A percentile compares a stretch with the other conserved stretches of the same genome.
These are phyloP conservation scores for Magallana angulata DNA, from an alignment of 1,140 invertebrate genomes.

Conservation along the genomic window DNA sequence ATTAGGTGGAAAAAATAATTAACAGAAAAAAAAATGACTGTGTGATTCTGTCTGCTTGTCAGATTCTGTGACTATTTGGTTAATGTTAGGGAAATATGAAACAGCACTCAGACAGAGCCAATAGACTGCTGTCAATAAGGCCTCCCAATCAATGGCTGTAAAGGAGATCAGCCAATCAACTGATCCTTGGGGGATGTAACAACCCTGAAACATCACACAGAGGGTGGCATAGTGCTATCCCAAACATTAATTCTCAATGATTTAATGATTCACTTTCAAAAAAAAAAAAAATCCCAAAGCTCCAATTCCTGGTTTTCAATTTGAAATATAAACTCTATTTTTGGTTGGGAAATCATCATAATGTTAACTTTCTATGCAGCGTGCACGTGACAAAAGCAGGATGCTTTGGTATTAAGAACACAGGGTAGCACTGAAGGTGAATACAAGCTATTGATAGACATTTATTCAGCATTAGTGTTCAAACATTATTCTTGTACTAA, in stretches of 20 bases:
- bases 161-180: neutral
- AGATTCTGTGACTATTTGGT: neutral
- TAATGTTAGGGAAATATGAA: neutral
- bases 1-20: neutral
- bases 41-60: neutral
- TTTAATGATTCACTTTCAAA: neutral
- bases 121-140: conserved; percentile 6
- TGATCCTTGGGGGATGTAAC: conserved; percentile 15
- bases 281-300: neutral
- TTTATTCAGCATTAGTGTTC: neutral
- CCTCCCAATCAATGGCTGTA: neutral
- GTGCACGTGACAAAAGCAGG: neutral
- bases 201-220: neutral
- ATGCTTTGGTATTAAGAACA: neutral
- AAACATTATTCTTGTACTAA: neutral
- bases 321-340: conserved; percentile 9
- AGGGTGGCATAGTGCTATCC: neutral
- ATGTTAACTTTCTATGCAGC: neutral
- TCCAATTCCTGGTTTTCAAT: neutral
- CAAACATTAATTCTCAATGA: neutral
- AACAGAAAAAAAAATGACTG: conserved; percentile 22
- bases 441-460: neutral
- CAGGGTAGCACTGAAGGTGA: neutral
- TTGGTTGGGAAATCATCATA: neutral
- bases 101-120: neutral